A percentile compares a stretch with the other conserved stretches of the same genome.
These are phyloP conservation scores for Delichon dasypus DNA, from an alignment of 2,797 vertebrate species.

Conservation along the genomic window DNA sequence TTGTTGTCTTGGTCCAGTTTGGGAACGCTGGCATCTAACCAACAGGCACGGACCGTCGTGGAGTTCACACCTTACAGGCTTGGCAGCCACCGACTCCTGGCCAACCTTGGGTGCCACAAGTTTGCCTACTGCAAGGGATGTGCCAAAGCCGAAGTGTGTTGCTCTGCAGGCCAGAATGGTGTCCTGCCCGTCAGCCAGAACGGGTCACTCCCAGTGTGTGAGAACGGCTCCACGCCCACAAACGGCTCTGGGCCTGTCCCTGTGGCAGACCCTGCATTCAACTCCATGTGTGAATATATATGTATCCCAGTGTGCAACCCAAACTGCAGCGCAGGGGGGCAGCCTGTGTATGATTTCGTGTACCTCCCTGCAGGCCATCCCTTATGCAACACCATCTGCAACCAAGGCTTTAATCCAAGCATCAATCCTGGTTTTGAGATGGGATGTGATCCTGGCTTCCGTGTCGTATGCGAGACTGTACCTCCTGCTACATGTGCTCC, in stretches of 20 bases:
- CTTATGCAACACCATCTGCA: constrained; percentile 57
- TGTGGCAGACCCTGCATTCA: background rate
- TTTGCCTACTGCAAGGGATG: constrained; percentile 64
- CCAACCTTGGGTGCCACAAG: constrained; percentile 55
- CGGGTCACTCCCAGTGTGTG: background rate
- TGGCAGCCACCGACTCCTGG: constrained; percentile 55
- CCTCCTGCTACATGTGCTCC: background rate
- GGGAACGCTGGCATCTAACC: constrained; percentile 51
- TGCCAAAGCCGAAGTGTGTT: constrained; percentile 32
- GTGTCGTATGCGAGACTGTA: constrained; percentile 36
- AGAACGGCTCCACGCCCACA: background rate
- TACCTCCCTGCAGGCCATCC: constrained; percentile 62
- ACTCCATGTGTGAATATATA: constrained; percentile 61
- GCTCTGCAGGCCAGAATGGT: background rate
- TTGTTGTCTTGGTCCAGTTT: constrained; percentile 9
- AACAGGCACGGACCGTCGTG: constrained; percentile 50
- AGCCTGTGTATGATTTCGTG: constrained; percentile 49
- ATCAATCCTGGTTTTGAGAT: background rate
- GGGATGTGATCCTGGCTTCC: constrained; percentile 38
- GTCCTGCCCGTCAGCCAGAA: background rate
- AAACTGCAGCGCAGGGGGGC: constrained; percentile 28
- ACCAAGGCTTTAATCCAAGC: constrained; percentile 40
- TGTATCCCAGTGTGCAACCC: constrained; percentile 61
- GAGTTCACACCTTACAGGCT: constrained; percentile 59
- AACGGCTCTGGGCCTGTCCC: background rate